Base-by-base conservation (phyloP, 2,797 vertebrate genomes). In the Graptemys geographica region DNA sequence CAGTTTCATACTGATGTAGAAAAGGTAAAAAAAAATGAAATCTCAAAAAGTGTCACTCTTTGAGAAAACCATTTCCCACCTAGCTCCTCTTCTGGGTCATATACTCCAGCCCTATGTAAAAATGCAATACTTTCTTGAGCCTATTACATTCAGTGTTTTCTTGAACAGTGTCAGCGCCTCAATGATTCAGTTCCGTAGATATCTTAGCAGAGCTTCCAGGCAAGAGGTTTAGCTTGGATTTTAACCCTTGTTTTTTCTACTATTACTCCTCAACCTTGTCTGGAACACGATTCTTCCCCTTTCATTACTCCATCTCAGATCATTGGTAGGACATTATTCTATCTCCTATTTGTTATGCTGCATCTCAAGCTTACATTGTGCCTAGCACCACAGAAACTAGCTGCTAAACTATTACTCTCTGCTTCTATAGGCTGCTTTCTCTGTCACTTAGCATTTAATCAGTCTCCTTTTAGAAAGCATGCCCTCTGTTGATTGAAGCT, bases 141-240 rank as follows among this genome's bases (percentile, higher is more conserved):
- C 5, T 69, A 2, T 49, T 84, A 49, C 1, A 56, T 15, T 47
- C 1, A 8, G 0, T 5, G 78, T 93, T 88, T 79, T 84, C 56
- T 85, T 89, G 16, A 83, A 74, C 82, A 52, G 6, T 78, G 72
- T 5, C 25, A 94, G 9, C 79, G 1, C 5, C 62, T 91, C 11
- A 10, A 6, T 55, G 90, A 44, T 87, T 84, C 79, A 88, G 52
- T 84, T 84, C 57, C 79, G 62, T 72, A 79, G 18, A 83, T 56
- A 23, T 47, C 1, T n/a, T 10, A 49, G 7, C 7, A 74, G 37
- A 83, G 62, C 18, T 79, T n/a, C 65, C 10, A 52, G 25, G 21
- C 23, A 79, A 57, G 80, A 95, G 23, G 57, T 21, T 37, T 65
- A 4, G 57, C 53, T 62, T 80, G 8, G 2, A 28, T 88, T 89